These are phyloP conservation scores for Rhinoraja longicauda DNA, from an alignment of 2,797 vertebrate species.

Conservation along the genomic window DNA sequence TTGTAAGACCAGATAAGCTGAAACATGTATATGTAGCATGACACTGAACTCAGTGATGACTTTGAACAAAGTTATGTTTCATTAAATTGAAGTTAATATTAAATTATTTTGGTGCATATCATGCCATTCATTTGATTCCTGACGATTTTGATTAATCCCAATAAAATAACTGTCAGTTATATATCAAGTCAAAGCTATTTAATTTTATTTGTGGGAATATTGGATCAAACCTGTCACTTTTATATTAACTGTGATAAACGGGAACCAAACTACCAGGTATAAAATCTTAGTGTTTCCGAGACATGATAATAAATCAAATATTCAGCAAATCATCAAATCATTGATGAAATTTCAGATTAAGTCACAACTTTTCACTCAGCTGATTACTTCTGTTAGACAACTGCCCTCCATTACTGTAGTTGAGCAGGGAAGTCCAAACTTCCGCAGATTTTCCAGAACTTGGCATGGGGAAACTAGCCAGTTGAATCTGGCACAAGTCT, in stretches of 20 bases:
- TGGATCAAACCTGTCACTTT: not conserved
- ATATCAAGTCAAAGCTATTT: not conserved
- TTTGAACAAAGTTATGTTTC: not conserved
- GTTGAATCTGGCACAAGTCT: too few relatives aligned
- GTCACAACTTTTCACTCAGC: too few relatives aligned
- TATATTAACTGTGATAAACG: not conserved
- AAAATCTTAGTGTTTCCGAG: not conserved
- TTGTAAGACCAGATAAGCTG: not conserved
- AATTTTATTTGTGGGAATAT: not conserved
- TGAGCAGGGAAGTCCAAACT: too few relatives aligned
- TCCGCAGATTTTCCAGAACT: too few relatives aligned
- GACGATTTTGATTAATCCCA: not conserved
- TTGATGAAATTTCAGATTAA: too few relatives aligned
- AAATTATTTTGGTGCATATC: not conserved
- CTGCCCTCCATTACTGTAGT: too few relatives aligned
- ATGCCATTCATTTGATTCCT: not conserved
- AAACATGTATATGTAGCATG: not conserved
- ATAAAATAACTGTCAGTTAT: not conserved
- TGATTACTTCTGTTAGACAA: too few relatives aligned
- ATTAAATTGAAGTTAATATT: not conserved
- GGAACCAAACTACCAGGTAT: not conserved
- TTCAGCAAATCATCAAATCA: not conserved
- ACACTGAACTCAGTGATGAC: not conserved
- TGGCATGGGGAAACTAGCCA: too few relatives aligned
- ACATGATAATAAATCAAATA: not conserved